Evolutionary conservation across 2,797 vertebrate species (phyloP).

Genomic region (Falco berigora): DNA sequence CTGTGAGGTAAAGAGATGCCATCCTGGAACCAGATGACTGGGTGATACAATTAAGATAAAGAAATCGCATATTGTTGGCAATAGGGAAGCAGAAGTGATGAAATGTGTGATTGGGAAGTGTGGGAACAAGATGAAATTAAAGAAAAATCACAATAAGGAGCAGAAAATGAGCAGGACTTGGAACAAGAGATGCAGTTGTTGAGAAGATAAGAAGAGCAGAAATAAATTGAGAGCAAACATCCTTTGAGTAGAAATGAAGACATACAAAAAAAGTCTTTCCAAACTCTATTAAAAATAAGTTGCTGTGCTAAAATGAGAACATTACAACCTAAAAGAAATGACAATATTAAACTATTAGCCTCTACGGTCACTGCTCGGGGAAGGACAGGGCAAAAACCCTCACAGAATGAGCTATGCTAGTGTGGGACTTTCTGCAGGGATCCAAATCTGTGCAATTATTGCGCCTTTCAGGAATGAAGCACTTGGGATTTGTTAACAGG

Average conservation of each 20-base stretch:
- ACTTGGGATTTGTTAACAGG: background rate
- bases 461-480: background rate
- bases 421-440: background rate
- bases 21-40: constrained; percentile 36
- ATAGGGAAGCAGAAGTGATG: constrained; percentile 50
- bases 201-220: constrained; percentile 49
- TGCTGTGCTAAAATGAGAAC: constrained; percentile 12
- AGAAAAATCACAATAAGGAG: constrained; percentile 53
- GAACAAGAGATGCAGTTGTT: constrained; percentile 59
- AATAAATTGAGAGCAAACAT: constrained; percentile 66
- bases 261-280: background rate
- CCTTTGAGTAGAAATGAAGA: constrained; percentile 21
- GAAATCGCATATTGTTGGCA: constrained; percentile 42
- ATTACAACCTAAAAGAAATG: background rate
- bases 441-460: no score
- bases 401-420: background rate
- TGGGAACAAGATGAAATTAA: constrained; percentile 54
- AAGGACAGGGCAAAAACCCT: background rate
- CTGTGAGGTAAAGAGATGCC: constrained; percentile 19
- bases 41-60: constrained; percentile 58
- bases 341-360: background rate
- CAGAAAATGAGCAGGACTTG: constrained; percentile 59
- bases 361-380: background rate
- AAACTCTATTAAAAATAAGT: constrained; percentile 39
- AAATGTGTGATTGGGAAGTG: constrained; percentile 55